Conservation (phyloP, 2,888 invertebrate species). For the Cephus pygmeus region DNA sequence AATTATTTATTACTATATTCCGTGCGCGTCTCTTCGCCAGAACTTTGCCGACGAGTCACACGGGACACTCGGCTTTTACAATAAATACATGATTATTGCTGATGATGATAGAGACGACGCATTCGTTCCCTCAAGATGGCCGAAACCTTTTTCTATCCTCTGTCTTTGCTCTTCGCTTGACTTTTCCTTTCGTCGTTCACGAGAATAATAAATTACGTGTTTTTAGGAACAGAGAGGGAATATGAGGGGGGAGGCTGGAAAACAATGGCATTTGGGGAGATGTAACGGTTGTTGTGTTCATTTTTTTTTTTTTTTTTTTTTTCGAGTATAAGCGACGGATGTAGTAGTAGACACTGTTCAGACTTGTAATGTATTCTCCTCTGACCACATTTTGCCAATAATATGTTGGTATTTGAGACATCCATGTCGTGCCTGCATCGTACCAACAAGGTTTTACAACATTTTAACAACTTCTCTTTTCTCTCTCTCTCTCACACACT, state of each 20-base stretch:
- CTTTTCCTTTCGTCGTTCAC: neutral
- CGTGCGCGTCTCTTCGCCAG: neutral
- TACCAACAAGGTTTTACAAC: constrained; percentile 56
- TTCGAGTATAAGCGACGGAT: constrained; percentile 50
- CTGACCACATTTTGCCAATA: constrained; percentile 46
- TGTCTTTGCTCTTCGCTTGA: neutral
- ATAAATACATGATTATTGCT: constrained; percentile 26
- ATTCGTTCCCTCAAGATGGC: neutral
- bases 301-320: constrained; percentile 8
- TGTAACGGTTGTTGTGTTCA: neutral
- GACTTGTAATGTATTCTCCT: constrained; percentile 64
- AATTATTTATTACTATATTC: neutral
- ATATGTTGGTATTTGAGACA: constrained; percentile 31
- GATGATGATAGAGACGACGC: neutral
- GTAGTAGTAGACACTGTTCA: constrained; percentile 61
- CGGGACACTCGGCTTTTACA: constrained; percentile 3
- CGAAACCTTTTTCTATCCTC: neutral
- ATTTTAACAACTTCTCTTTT: constrained; percentile 33
- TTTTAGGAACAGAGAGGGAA: constrained; percentile 28
- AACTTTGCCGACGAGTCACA: neutral
- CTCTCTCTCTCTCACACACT: constrained; percentile 6
- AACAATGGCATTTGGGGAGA: constrained; percentile 16
- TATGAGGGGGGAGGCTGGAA: constrained; percentile 36
- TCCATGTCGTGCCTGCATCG: constrained; percentile 54
- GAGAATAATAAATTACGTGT: constrained; percentile 24